These are phyloP conservation scores for Endotricha flammealis DNA, from an alignment of 2,888 invertebrate species.

Conservation along the genomic window DNA sequence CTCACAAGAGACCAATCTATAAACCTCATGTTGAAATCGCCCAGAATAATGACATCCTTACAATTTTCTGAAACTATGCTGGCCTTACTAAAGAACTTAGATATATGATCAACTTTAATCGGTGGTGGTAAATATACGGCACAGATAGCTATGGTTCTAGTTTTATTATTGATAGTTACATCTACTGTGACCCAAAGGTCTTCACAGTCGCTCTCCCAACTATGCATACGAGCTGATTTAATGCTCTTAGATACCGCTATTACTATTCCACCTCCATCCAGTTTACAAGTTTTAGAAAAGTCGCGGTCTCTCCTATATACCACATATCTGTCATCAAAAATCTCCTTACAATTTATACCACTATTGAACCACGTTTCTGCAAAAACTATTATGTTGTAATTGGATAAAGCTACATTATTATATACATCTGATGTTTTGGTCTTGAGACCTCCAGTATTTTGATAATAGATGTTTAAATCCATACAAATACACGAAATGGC, in stretches of 20 bases:
- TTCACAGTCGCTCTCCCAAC: slow-evolving; percentile 10
- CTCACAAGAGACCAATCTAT: not conserved
- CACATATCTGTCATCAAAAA: slow-evolving; percentile 19
- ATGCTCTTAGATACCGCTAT: slow-evolving; percentile 15
- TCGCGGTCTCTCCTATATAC: slow-evolving; percentile 22
- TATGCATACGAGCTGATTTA: slow-evolving; percentile 5
- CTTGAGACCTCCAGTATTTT: too few species aligned
- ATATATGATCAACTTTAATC: too few species aligned
- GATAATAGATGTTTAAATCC: too few species aligned
- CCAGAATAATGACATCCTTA: not conserved
- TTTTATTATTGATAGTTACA: not conserved
- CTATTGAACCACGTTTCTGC: slow-evolving; percentile 23
- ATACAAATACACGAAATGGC: not conserved
- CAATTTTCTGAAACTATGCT: not conserved
- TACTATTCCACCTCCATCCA: slow-evolving; percentile 20
- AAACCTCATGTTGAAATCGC: too few species aligned
- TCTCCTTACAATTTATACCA: slow-evolving; percentile 15
- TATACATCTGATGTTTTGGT: slow-evolving; percentile 13
- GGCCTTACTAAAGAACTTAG: too few species aligned
- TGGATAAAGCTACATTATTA: slow-evolving; percentile 20
- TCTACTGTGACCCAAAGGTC: slow-evolving; percentile 8
- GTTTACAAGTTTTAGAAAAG: too few species aligned
- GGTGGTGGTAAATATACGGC: too few species aligned
- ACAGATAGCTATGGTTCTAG: not conserved
- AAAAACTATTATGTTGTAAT: too few species aligned